Evolutionary conservation across 2,113 vertebrate species (phyloP).

Genomic region (Irena cyanogastra): DNA sequence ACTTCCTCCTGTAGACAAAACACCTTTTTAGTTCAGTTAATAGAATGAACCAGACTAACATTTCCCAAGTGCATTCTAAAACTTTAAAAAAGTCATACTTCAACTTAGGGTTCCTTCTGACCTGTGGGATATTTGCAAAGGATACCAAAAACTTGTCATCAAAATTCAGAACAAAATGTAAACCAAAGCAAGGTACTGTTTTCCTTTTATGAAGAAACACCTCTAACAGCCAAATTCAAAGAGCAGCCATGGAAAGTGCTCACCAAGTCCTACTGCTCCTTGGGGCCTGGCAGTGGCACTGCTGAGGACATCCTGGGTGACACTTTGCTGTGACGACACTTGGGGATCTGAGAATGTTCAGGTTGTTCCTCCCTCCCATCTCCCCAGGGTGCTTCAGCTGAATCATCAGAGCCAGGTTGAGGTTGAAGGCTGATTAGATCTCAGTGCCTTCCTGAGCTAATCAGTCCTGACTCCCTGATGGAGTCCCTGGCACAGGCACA

Average conservation of each 20-base stretch:
- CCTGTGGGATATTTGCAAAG: not conserved
- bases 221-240: not conserved
- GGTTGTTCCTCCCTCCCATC: not conserved
- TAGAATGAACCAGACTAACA: not conserved
- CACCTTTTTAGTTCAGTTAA: not conserved
- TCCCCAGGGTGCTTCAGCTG: not conserved
- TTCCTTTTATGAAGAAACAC: not conserved
- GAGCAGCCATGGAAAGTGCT: not conserved
- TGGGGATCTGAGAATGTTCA: not conserved
- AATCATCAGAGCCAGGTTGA: not conserved
- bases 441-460: not conserved
- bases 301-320: not conserved
- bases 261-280: not conserved
- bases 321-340: not conserved
- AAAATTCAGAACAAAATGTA: not conserved
- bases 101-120: not conserved
- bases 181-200: not conserved
- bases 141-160: not conserved
- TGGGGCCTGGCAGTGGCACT: not conserved
- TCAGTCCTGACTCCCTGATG: not conserved
- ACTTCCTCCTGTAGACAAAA: not conserved
- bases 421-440: not conserved
- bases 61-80: not conserved
- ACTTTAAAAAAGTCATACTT: not conserved
- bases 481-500: not conserved